Percentiles rank a stretch among this genome's conserved stretches.
Evolutionary conservation across 2,888 invertebrate species (phyloP).

Genomic region (Acanthosepion esculentum): DNA sequence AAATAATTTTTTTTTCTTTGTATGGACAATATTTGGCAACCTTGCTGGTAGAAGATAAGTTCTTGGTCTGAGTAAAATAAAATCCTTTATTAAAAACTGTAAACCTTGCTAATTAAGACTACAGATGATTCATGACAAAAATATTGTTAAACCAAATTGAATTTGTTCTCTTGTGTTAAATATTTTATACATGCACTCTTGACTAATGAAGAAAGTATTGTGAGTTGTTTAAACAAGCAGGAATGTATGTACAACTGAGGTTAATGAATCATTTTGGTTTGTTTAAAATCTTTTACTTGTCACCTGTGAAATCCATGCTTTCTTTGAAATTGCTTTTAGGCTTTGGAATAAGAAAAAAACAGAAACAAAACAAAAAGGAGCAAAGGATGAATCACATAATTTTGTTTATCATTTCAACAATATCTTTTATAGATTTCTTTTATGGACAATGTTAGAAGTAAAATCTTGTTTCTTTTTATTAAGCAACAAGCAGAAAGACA

Average conservation of each 20-base stretch:
- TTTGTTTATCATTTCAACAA: too few relatives aligned
- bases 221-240: background rate
- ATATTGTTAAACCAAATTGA: background rate
- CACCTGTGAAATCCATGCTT: too few relatives aligned
- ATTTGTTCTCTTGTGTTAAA: conserved; percentile 6
- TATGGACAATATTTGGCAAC: background rate
- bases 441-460: too few relatives aligned
- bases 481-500: too few relatives aligned
- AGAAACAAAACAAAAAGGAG: too few relatives aligned
- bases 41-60: background rate
- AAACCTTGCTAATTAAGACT: background rate
- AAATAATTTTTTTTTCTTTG: background rate
- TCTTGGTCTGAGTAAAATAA: background rate
- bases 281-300: background rate
- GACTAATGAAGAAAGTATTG: background rate
- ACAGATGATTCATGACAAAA: background rate
- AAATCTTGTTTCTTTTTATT: too few relatives aligned
- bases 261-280: background rate
- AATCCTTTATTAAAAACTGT: background rate
- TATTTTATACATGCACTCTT: background rate
- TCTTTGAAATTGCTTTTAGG: too few relatives aligned
- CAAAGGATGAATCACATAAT: too few relatives aligned
- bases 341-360: too few relatives aligned
- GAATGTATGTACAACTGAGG: background rate
- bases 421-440: too few relatives aligned